phyloP scores from a whole-genome alignment of 2,888 invertebrate species.

The Bibio marci region DNA sequence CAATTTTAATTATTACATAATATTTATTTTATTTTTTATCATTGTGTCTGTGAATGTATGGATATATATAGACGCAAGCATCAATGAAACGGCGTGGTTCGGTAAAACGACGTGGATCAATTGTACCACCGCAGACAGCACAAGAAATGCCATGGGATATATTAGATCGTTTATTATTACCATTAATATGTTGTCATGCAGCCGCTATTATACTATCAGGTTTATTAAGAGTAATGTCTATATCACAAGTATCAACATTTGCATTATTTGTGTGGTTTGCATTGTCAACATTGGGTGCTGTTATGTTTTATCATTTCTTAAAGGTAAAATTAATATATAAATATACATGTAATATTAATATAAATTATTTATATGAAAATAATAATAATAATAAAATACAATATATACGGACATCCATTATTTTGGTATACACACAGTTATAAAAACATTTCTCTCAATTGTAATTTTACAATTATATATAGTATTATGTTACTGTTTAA shows the following conservation, averaged over 20 bases:
- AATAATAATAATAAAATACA: too few species aligned
- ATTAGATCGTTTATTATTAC: conserved; percentile 52
- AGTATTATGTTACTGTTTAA: too few species aligned
- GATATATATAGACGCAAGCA: too few species aligned
- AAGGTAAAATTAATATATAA: conserved; percentile 46
- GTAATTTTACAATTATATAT: too few species aligned
- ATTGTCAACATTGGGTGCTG: conserved; percentile 52
- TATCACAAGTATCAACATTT: conserved; percentile 60
- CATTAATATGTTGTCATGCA: conserved; percentile 64
- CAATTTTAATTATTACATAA: too few species aligned
- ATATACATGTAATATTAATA: too few species aligned
- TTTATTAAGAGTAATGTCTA: conserved; percentile 48
- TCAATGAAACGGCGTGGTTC: conserved; percentile 29
- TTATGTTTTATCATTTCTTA: conserved; percentile 69
- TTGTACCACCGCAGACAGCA: conserved; percentile 35
- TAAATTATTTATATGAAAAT: too few species aligned
- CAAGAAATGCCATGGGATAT: conserved; percentile 55
- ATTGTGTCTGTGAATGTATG: too few species aligned
- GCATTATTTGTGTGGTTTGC: conserved; percentile 63
- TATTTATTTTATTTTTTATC: too few species aligned
- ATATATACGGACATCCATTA: too few species aligned
- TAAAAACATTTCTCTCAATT: too few species aligned
- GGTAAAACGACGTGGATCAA: conserved; percentile 38
- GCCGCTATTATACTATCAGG: conserved; percentile 58
- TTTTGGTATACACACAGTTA: too few species aligned